Evolutionary conservation across 2,113 vertebrate species (phyloP), one percentile per base, ranked within the genome.

Genomic region (Toxostoma redivivum): DNA sequence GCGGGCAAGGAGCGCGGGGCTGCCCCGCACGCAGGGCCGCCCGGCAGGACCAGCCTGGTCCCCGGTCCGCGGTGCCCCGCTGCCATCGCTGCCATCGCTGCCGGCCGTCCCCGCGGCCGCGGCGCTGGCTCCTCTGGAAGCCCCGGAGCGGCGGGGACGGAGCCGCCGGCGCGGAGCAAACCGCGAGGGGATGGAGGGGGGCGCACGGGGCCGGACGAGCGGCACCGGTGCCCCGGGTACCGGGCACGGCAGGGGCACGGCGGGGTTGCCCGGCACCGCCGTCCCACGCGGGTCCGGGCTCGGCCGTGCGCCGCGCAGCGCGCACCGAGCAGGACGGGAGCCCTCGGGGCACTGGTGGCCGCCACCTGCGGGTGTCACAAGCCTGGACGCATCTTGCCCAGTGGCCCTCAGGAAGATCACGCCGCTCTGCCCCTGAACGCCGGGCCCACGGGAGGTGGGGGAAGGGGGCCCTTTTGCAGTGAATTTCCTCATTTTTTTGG

Each of bases 401-500:
- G 78, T 2, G 93, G 54, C 73, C 69, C 70, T 28, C 40, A 42
- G 84, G 69, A 92, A 72, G 65, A 74, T 67, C 38, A 30, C 31
- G 33, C 33, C 5, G n/a, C 85, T 50, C 47, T 7, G 3, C 15
- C n/a, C 37, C 19, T 5, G 44, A 74, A 66, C 45, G 33, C 76
- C 11, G 4, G 64, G 74, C 60, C 58, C 62, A 3, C 53, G n/a
- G 56, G 37, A 38, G 69, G 56, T 6, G 37, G 64, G 35, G 61
- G 37, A 58, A 77, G 62, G 45, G 53, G 53, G 31, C 25, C 57
- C 89, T 83, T 86, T 51, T 61, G 20, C 76, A 71, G 57, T 6
- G 56, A 84, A 81, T 90, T 96, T 97, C 92, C 92, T 96, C 95
- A 31, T 37, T 58, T 37, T 86, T 93, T 94, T 81, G 89, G 62